Evolutionary conservation across 2,888 invertebrate genomes (phyloP), one percentile per base, ranked within the genome.

Genomic region (Sphinx pinastri): DNA sequence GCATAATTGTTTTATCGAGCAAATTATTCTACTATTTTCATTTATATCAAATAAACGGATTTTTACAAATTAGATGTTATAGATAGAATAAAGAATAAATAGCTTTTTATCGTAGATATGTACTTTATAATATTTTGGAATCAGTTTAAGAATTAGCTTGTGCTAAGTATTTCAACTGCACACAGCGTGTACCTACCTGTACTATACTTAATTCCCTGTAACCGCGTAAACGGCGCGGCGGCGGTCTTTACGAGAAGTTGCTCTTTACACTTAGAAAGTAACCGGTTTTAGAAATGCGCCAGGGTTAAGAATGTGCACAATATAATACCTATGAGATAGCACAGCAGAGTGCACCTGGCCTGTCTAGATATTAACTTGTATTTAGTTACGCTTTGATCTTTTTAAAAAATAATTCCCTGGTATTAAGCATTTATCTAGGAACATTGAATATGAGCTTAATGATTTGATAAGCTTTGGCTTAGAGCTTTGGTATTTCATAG

Each of bases 241-340:
- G 49, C 63, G 19, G 49, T 63, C 63, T 63, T 63, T 19, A 13
- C 49, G 63, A 49, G 63, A 63, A 47, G 6, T 49, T 63, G 63
- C 13, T 63, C 63, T 63, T 63, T 63, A 63, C 63, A 63, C 63
- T 47, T 63, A 63, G 63, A 63, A 63, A 63, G 63, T 63, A 63
- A 63, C 63, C 63, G 63, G 63, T 63, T 63, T 63, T 63, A 63
- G 63, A 63, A 63, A 63, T 63, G 63, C 63, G 47, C 63, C 19
- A 63, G 63, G 63, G 49, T 13, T 63, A 63, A 63, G 63, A 63
- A 63, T 63, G 63, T 49, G 63, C 63, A 63, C 63, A 63, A 49
- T 47, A 63, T 49, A 60, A 60, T 45, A 63, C 10, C 16, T 63
- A 63, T 49, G 49, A 49, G 49, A 63, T 63, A 63, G 63, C 19